phyloP scores from a whole-genome alignment of 1,140 invertebrate species.

The Cepaea nemoralis region DNA sequence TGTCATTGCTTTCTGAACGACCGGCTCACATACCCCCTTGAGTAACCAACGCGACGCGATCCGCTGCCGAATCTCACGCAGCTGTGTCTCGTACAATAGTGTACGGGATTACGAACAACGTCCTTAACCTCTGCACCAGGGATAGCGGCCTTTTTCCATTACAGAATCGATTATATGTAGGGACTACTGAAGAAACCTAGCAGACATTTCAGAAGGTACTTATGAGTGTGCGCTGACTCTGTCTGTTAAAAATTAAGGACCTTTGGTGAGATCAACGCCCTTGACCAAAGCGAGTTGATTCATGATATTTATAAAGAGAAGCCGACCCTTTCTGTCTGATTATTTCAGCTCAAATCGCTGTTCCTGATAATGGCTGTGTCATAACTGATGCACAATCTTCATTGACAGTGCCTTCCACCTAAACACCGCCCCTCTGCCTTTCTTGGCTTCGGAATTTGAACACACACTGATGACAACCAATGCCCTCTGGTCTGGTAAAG shows the following conservation, averaged over 20 bases:
- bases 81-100: too few species aligned
- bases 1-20: too few species aligned
- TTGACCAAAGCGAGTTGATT: conserved; percentile 68
- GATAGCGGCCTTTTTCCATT: too few species aligned
- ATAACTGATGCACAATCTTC: conserved; percentile 55
- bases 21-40: too few species aligned
- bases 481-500: conserved; percentile 78
- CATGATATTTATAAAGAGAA: conserved; percentile 50
- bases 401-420: conserved; percentile 86
- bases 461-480: conserved; percentile 99
- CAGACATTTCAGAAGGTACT: neutral
- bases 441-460: conserved; percentile 93
- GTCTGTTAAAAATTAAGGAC: conserved; percentile 53
- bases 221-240: conserved; percentile 38
- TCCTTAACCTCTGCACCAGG: too few species aligned
- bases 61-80: too few species aligned
- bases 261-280: conserved; percentile 65
- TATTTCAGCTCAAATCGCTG: conserved; percentile 45
- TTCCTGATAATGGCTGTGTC: conserved; percentile 43
- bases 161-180: neutral
- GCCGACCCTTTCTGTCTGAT: neutral
- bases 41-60: too few species aligned
- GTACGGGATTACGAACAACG: too few species aligned
- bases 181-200: neutral
- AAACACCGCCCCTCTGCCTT: conserved; percentile 91